Percentiles rank a stretch among this genome's conserved stretches.
Evolutionary conservation across 2,113 vertebrate species (phyloP).

Genomic region (Bucco capensis): DNA sequence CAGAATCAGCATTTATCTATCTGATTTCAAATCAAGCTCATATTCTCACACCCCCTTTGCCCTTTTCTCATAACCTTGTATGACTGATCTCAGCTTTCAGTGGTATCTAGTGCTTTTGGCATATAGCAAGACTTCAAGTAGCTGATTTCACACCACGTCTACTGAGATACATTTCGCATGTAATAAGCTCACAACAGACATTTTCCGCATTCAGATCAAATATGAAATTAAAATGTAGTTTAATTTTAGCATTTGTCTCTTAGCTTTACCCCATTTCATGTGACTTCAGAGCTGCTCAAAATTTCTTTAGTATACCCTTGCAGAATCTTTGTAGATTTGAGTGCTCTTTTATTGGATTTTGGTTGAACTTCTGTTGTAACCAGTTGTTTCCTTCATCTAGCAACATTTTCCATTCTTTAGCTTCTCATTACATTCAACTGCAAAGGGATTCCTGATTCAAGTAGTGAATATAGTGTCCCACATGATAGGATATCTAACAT

Average conservation of each 20-base stretch:
- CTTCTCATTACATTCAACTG: not conserved
- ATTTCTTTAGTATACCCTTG: not conserved
- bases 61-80: not conserved
- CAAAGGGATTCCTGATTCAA: not conserved
- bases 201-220: too few relatives aligned
- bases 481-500: not conserved
- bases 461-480: not conserved
- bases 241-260: not conserved
- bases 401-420: not conserved
- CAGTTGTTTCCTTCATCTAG: not conserved
- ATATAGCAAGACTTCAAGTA: not conserved
- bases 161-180: too few relatives aligned
- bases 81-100: not conserved
- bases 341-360: not conserved
- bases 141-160: not conserved
- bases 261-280: not conserved
- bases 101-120: not conserved
- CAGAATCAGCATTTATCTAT: not conserved
- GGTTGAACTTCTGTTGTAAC: not conserved
- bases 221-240: too few relatives aligned
- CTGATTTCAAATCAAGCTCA: not conserved
- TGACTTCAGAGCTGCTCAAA: not conserved
- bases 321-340: not conserved
- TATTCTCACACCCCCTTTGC: not conserved
- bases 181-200: too few relatives aligned